Evolutionary conservation across 2,113 vertebrate genomes (phyloP).

Genomic region (Acanthisitta chloris): DNA sequence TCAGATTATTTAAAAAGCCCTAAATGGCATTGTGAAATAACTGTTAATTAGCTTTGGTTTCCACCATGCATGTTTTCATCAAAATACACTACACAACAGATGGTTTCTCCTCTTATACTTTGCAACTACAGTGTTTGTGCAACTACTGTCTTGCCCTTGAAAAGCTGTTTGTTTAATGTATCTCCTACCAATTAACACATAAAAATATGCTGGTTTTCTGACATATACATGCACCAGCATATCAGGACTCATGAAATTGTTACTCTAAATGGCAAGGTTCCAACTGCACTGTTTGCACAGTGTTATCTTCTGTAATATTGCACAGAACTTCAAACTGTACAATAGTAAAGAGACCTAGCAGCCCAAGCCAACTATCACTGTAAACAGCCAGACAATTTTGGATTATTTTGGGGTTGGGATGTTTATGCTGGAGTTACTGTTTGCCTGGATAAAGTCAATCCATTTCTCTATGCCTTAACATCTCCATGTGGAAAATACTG

Average conservation of each 20-base stretch:
- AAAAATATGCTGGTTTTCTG: neutral
- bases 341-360: neutral
- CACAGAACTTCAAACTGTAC: neutral
- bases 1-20: neutral
- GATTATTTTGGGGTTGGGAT: neutral
- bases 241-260: neutral
- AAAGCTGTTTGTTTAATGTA: neutral
- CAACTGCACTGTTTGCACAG: neutral
- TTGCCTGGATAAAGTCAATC: neutral
- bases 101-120: conserved; percentile 14
- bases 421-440: neutral
- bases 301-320: neutral
- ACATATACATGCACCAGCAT: neutral
- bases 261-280: neutral
- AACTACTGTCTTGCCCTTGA: neutral
- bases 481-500: neutral
- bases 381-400: neutral
- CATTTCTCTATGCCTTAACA: neutral
- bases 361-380: neutral
- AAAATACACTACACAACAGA: conserved; percentile 41
- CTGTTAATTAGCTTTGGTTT: conserved; percentile 13
- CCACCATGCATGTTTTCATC: conserved; percentile 13
- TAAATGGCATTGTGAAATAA: neutral
- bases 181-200: neutral
- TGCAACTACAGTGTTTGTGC: neutral